Conservation (phyloP, 2,797 vertebrate species). For the Salmo trutta region DNA sequence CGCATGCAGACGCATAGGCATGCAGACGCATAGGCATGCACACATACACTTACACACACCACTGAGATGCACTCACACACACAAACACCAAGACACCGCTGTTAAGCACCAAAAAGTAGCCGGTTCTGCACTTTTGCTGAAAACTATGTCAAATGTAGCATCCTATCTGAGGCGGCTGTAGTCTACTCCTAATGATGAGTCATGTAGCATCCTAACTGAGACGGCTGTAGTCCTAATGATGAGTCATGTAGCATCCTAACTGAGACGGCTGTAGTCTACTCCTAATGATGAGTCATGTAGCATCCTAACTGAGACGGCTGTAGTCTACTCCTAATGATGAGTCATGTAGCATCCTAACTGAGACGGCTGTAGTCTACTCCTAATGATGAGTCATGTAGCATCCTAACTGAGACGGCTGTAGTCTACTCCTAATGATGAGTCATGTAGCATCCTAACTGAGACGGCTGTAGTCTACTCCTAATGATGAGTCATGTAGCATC, state of each 20-base stretch:
- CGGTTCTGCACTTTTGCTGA: slow-evolving; percentile 40
- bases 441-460: too few relatives aligned
- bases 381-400: too few relatives aligned
- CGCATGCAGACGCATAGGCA: background rate
- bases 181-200: slow-evolving; percentile 47
- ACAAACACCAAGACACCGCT: background rate
- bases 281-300: slow-evolving; percentile 6
- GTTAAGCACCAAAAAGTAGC: slow-evolving; percentile 15
- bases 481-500: background rate
- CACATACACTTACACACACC: background rate
- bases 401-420: too few relatives aligned
- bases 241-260: background rate
- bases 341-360: slow-evolving; percentile 22
- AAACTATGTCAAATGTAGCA: slow-evolving; percentile 30
- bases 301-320: background rate
- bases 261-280: background rate
- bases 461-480: too few relatives aligned
- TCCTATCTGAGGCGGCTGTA: background rate
- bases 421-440: too few relatives aligned
- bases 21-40: background rate
- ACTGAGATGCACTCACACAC: background rate
- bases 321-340: slow-evolving; percentile 43
- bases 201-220: slow-evolving; percentile 4
- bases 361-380: too few relatives aligned
- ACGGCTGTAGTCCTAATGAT: too few relatives aligned